phyloP scores from a whole-genome alignment of 1,140 invertebrate species.

The Sycophila sp. region DNA sequence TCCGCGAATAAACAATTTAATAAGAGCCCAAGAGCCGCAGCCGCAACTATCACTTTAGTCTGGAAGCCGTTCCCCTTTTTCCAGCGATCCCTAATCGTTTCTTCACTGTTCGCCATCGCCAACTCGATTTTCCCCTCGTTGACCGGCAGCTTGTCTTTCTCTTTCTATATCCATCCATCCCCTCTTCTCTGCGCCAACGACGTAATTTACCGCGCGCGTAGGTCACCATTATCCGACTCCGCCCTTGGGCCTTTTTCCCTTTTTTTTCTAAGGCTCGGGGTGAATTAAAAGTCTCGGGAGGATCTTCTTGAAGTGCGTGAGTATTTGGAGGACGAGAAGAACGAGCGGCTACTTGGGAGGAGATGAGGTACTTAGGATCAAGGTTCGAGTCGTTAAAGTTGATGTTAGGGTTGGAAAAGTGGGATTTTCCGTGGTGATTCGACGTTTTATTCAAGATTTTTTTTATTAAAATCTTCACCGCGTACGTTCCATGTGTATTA shows the following conservation, averaged over 20 bases:
- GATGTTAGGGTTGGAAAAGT: neutral
- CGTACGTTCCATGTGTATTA: too few relatives aligned
- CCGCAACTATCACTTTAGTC: constrained; percentile 12
- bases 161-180: constrained; percentile 21
- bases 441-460: too few relatives aligned
- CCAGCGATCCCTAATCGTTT: neutral
- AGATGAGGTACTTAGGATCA: neutral
- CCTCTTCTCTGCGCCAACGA: constrained; percentile 43
- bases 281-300: constrained; percentile 6
- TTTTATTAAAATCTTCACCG: too few relatives aligned
- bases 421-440: too few relatives aligned
- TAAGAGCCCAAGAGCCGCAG: neutral
- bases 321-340: too few relatives aligned
- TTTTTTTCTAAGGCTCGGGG: neutral
- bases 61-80: neutral
- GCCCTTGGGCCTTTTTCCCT: constrained; percentile 38
- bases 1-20: constrained; percentile 1
- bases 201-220: constrained; percentile 56
- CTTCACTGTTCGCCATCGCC: too few relatives aligned
- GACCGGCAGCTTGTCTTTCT: constrained; percentile 24
- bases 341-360: neutral
- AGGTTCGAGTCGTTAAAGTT: neutral
- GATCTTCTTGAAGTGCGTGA: neutral
- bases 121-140: constrained; percentile 12
- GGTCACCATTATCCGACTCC: too few relatives aligned